Evolutionary conservation across 2,888 invertebrate genomes (phyloP).

Genomic region (Lathronympha strigana): DNA sequence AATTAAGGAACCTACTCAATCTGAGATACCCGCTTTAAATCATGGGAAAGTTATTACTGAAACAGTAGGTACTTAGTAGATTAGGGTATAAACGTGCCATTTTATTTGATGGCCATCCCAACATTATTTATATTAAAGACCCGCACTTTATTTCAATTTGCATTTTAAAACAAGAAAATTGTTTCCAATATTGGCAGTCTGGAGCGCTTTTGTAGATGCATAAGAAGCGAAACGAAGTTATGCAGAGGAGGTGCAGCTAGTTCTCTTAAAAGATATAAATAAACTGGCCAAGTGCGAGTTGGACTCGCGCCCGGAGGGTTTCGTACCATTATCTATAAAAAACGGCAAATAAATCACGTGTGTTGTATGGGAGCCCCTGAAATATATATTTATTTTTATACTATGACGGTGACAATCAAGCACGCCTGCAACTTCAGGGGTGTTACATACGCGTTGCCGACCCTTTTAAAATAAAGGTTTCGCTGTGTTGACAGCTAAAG

Average conservation of each 20-base stretch:
- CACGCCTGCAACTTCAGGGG: too few species aligned
- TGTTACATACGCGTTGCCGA: too few species aligned
- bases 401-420: too few species aligned
- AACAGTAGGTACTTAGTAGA: background rate
- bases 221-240: background rate
- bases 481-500: too few species aligned
- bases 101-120: background rate
- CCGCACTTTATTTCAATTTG: constrained; percentile 22
- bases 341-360: too few species aligned
- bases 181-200: background rate
- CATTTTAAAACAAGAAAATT: constrained; percentile 14
- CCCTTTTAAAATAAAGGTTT: too few species aligned
- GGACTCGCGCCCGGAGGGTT: too few species aligned
- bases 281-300: too few species aligned
- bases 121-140: background rate
- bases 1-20: background rate
- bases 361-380: too few species aligned
- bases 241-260: background rate
- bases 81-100: background rate
- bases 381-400: too few species aligned
- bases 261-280: too few species aligned
- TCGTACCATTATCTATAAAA: too few species aligned
- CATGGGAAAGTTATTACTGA: background rate
- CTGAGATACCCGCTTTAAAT: background rate
- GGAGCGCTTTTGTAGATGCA: background rate